phyloP scores from a whole-genome alignment of 53 echinoderm and acorn worm species.

The Patiria pectinifera region DNA sequence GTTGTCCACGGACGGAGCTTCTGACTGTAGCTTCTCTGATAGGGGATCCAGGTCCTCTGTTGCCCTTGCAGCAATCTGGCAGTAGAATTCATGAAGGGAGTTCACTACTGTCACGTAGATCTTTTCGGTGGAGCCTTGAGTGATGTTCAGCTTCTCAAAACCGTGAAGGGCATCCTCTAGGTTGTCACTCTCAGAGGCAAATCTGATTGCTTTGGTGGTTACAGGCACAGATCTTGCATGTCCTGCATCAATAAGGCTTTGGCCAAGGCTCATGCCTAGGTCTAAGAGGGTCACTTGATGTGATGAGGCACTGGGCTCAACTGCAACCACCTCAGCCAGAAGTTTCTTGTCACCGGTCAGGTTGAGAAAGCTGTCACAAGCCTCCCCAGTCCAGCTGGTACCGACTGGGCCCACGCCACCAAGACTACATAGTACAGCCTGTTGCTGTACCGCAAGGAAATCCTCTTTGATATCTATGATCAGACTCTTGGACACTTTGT shows the following conservation, averaged over 20 bases:
- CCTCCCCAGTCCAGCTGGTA: conserved; percentile 63
- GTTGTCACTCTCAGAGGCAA: conserved; percentile 55
- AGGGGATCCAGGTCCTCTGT: conserved; percentile 74
- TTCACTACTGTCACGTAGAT: conserved; percentile 55
- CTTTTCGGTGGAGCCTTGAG: conserved; percentile 31
- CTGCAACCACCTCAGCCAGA: conserved; percentile 72
- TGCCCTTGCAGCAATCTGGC: conserved; percentile 67
- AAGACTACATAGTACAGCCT: conserved; percentile 73
- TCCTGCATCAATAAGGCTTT: conserved; percentile 66
- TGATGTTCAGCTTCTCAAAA: conserved; percentile 42
- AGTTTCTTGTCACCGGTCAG: conserved; percentile 78
- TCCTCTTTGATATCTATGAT: conserved; percentile 69
- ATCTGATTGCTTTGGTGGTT: conserved; percentile 39
- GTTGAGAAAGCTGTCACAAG: conserved; percentile 60
- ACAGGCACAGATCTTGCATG: conserved; percentile 41
- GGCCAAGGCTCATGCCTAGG: conserved; percentile 78
- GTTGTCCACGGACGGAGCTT: not conserved
- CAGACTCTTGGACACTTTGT: conserved; percentile 52
- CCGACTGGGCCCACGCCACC: conserved; percentile 63
- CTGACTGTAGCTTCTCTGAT: conserved; percentile 59
- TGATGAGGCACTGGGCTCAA: conserved; percentile 7
- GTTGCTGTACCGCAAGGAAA: conserved; percentile 68
- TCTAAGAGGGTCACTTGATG: conserved; percentile 75
- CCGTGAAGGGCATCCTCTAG: not conserved
- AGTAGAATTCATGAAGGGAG: conserved; percentile 65